phyloP scores from a whole-genome alignment of 1,140 invertebrate genomes.

The Drosophila parabipectinata region DNA sequence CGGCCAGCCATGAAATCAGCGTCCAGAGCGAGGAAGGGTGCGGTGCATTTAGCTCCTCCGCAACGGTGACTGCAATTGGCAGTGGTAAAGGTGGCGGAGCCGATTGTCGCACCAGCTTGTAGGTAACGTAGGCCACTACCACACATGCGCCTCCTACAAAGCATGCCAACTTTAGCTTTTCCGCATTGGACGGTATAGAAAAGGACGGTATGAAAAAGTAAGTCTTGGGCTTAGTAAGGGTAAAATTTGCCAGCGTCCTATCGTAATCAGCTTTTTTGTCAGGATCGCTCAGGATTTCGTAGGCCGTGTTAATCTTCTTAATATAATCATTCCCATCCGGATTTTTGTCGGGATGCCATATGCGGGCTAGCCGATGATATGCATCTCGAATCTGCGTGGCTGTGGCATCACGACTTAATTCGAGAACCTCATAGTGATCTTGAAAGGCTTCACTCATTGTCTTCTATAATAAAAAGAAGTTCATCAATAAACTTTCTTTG shows the following conservation, averaged over 20 bases:
- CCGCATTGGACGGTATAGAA: too few relatives aligned
- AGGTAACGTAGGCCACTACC: background rate
- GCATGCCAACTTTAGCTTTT: background rate
- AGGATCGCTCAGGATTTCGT: constrained; percentile 3
- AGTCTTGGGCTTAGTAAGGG: too few relatives aligned
- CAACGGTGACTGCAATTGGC: too few relatives aligned
- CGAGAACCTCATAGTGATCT: constrained; percentile 17
- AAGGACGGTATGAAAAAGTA: too few relatives aligned
- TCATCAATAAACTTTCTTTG: too few relatives aligned
- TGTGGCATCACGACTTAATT: background rate
- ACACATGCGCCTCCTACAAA: background rate
- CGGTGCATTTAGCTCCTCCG: too few relatives aligned
- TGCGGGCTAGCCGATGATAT: background rate
- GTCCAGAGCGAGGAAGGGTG: too few relatives aligned
- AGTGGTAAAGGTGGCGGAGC: background rate
- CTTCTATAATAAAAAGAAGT: too few relatives aligned
- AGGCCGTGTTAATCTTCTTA: background rate
- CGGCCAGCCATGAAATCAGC: too few relatives aligned
- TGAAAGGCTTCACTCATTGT: background rate
- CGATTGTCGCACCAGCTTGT: background rate
- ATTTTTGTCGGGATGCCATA: constrained; percentile 42
- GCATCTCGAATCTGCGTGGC: constrained; percentile 4
- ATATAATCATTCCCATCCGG: background rate
- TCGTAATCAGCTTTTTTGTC: background rate
- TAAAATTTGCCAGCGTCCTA: background rate